Evolutionary conservation across 2,797 vertebrate genomes (phyloP), one percentile per base, ranked within the genome.

Genomic region (Centroberyx gerrardi): DNA sequence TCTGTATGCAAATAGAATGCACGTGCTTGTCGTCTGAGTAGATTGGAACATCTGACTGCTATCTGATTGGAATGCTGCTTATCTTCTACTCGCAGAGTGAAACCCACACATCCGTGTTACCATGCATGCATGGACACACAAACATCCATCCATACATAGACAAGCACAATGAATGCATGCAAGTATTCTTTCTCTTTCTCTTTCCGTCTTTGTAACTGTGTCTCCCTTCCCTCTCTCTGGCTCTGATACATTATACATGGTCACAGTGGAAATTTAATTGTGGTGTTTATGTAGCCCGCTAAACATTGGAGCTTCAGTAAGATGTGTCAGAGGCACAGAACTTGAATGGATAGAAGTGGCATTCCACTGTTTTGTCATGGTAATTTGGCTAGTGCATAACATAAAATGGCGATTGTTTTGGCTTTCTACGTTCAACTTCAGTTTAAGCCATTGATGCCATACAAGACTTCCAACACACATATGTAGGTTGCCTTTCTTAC

Each of bases 1-100:
- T 28, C 28, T 67, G 5, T 33, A 88, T 84, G 80, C 83, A 79
- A 76, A 84, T 68, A 31, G 8, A 68, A 9, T 8, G 12, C 62
- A 44, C 58, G 51, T 6, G 56, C 59, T 62, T 64, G 65, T 77
- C 63, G 60, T 65, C 51, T 8, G 38, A 53, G 54, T 44, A 62
- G 69, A 74, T 68, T 29, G 60, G 55, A 75, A 54, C 46, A 59
- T 65, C 51, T 48, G 46, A 63, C 44, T 66, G 62, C 46, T 54
- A 55, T 80, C 67, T 70, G 66, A 86, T 83, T 40, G 59, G 80
- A 85, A 6, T 48, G 6, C 28, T 40, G 38, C 71, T 88, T 86
- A 88, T 84, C 84, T 83, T 62, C 31, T 13, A 54, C 49, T 38
- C 55, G 72, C 69, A 76, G 49, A 54, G 62, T 5, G 53, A 40